A percentile compares a stretch with the other conserved stretches of the same genome.
Evolutionary conservation across 2,113 vertebrate species (phyloP).

Genomic region (Bubalus kerabau): DNA sequence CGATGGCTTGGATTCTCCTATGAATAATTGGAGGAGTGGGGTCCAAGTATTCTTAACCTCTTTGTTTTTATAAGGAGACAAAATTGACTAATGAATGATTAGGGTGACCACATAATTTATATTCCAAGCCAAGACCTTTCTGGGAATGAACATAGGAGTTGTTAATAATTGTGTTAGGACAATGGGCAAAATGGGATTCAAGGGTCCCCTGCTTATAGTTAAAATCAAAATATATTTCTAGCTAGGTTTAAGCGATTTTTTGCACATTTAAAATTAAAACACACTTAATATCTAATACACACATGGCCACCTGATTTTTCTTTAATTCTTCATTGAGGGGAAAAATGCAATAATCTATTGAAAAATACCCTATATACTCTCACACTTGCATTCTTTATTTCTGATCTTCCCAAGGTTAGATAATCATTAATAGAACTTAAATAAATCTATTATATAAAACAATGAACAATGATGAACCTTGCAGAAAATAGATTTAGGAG

Average conservation of each 20-base stretch:
- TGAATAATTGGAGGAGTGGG: background rate
- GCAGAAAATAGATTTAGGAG: constrained; percentile 36
- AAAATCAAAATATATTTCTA: constrained; percentile 37
- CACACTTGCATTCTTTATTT: background rate
- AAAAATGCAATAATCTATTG: background rate
- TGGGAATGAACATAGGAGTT: constrained; percentile 1
- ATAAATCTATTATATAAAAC: constrained; percentile 49
- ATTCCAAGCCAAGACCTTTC: constrained; percentile 15
- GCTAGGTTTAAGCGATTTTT: constrained; percentile 37
- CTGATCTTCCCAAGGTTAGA: constrained; percentile 46
- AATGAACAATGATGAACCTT: background rate
- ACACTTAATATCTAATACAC: constrained; percentile 33
- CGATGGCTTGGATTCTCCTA: background rate
- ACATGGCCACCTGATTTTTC: constrained; percentile 11
- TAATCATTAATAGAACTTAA: constrained; percentile 55
- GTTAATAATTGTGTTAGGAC: constrained; percentile 2
- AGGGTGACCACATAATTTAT: constrained; percentile 28
- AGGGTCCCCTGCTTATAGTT: background rate
- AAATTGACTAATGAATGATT: constrained; percentile 13
- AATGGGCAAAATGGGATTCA: constrained; percentile 27
- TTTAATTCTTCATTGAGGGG: background rate
- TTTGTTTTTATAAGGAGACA: constrained; percentile 23
- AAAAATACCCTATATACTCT: constrained; percentile 6
- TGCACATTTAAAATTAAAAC: constrained; percentile 27
- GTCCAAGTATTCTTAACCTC: constrained; percentile 19